These are phyloP conservation scores for Rhabdomys dilectus DNA, from an alignment of 2,113 vertebrate genomes.

Conservation along the genomic window DNA sequence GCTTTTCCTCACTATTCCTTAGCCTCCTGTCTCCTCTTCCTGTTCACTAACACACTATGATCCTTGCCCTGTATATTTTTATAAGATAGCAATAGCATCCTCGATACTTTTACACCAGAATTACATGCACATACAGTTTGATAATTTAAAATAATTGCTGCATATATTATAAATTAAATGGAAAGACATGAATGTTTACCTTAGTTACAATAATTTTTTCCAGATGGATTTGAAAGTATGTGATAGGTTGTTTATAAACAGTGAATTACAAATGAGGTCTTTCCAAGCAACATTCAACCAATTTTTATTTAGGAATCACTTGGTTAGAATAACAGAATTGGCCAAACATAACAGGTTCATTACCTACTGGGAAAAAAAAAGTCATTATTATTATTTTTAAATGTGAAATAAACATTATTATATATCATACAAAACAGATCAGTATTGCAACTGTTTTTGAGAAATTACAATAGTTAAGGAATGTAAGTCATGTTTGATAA, in stretches of 20 bases:
- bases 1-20: not conserved
- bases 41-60: not conserved
- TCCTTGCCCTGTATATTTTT: fast-evolving
- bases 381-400: not conserved
- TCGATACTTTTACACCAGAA: not conserved
- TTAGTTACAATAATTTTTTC: not conserved
- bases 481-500: not conserved
- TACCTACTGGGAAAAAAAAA: not conserved
- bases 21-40: not conserved
- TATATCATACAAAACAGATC: not conserved
- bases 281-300: not conserved
- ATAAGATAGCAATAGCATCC: not conserved
- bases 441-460: not conserved
- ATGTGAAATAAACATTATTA: not conserved
- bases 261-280: not conserved
- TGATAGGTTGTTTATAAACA: not conserved
- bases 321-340: not conserved
- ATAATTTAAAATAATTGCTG: not conserved
- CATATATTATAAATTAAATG: not conserved
- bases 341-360: not conserved
- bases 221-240: not conserved
- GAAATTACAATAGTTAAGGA: not conserved
- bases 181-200: not conserved
- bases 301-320: not conserved
- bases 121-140: not conserved